Conservation (phyloP, 2,888 invertebrate genomes). For the Eupithecia vulgata region DNA sequence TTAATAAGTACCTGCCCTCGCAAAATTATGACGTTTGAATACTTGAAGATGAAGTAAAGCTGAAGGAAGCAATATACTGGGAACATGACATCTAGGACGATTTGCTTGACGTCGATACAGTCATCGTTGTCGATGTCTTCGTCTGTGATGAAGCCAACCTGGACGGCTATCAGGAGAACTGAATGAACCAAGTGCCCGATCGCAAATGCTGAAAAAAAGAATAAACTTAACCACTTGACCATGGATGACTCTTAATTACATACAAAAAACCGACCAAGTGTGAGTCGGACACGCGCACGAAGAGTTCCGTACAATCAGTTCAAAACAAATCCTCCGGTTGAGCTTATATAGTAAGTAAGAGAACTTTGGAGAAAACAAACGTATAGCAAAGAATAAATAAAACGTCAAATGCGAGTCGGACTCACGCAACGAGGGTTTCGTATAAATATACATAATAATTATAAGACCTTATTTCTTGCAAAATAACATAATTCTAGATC, state of each 20-base stretch:
- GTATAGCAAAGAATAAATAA: no score
- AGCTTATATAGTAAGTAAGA: no score
- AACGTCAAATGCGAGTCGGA: no score
- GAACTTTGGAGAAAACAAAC: not conserved
- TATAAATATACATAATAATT: no score
- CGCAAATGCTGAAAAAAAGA: slow-evolving; percentile 86
- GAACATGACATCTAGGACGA: slow-evolving; percentile 87
- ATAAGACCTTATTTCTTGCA: no score
- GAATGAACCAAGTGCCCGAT: slow-evolving; percentile 91
- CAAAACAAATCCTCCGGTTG: no score
- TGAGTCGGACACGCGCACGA: no score
- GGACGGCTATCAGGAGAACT: slow-evolving; percentile 87
- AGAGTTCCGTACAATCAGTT: no score
- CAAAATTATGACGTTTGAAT: slow-evolving; percentile 88
- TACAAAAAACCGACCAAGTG: no score
- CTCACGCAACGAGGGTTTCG: no score
- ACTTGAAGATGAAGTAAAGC: slow-evolving; percentile 92
- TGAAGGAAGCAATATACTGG: slow-evolving; percentile 90
- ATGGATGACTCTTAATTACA: not conserved
- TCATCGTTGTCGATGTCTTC: slow-evolving; percentile 79
- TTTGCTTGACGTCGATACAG: slow-evolving; percentile 85
- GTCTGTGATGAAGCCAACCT: slow-evolving; percentile 85
- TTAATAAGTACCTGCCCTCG: slow-evolving; percentile 64
- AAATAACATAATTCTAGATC: no score
- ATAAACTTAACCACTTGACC: not conserved